Evolutionary conservation across 2,888 invertebrate genomes (phyloP), one percentile per base, ranked within the genome.

Genomic region (Nipponacmea schrenckii): DNA sequence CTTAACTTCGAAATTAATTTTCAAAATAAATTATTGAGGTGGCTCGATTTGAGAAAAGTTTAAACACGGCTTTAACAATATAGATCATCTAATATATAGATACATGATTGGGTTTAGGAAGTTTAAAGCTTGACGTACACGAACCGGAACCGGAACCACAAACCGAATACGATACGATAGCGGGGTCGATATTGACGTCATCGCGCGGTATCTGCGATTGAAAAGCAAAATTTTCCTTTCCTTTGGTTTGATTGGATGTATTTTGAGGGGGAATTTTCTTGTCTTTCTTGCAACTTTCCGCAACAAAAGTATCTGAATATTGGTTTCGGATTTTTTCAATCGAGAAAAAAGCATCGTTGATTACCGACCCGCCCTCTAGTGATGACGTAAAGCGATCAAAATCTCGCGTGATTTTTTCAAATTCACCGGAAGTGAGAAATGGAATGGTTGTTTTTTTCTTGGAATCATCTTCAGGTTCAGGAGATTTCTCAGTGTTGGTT

Each of bases 261-360:
- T 56, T 56, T 12, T 8, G 20, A 0, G 15, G 15, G 10, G 24
- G 12, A 24, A 20, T 56, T 20, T 56, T 56, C 56, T 56, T 56
- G 20, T 2, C 24, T 10, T 24, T 56, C 5, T 12, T 20, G 10
- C 39, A 39, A 39, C 10, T 39, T 39, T 39, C 39, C 7, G 39
- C 39, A 39, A 1, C 39, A 24, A 24, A 20, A 20, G 56, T 24
- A 24, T 56, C 56, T 7, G 24, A 24, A 24, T 46, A 66, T 44
- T 66, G 39, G 45, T 66, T 66, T 20, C 66, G 39, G 45, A 66
- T 66, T 24, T 66, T 46, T 44, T 66, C 66, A 44, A 66, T 66
- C 24, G 24, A 24, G 45, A 66, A 66, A 46, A 66, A 66, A 7
- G 66, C 66, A 12, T 66, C 66, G 14, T 20, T 44, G 27, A 66